phyloP scores from a whole-genome alignment of 2,888 invertebrate genomes.

The Carpatolechia fugitivella region DNA sequence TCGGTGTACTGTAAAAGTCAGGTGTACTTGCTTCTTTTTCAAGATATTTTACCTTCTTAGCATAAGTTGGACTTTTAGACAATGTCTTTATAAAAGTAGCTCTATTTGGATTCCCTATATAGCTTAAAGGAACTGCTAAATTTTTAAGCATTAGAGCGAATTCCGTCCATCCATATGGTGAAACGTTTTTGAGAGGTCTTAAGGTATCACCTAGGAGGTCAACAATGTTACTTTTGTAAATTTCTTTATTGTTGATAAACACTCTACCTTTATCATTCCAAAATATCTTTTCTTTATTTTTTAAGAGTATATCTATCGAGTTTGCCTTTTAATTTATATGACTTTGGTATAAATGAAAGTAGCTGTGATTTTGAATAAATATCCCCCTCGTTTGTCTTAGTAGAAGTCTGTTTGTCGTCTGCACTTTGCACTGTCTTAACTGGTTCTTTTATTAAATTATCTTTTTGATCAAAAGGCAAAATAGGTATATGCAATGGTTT shows the following conservation, averaged over 20 bases:
- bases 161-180: constrained; percentile 31
- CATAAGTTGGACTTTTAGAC: neutral
- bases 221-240: constrained; percentile 30
- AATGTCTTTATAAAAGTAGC: neutral
- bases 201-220: constrained; percentile 32
- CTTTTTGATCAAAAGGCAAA: neutral
- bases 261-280: constrained; percentile 28
- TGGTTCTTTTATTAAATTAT: neutral
- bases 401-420: neutral
- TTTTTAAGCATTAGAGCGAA: constrained; percentile 29
- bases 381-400: too few species aligned
- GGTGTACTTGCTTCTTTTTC: constrained; percentile 21
- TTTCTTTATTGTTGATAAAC: constrained; percentile 25
- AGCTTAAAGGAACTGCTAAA: constrained; percentile 26
- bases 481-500: neutral
- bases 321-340: constrained; percentile 26
- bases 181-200: constrained; percentile 29
- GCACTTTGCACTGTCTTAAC: neutral
- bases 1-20: too few species aligned
- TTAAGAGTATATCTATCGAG: constrained; percentile 20
- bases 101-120: constrained; percentile 30
- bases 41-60: too few species aligned
- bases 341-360: constrained; percentile 20
- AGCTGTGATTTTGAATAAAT: constrained; percentile 4
- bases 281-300: constrained; percentile 20